Evolutionary conservation across 2,888 invertebrate species (phyloP).

Genomic region (Abrostola tripartita): DNA sequence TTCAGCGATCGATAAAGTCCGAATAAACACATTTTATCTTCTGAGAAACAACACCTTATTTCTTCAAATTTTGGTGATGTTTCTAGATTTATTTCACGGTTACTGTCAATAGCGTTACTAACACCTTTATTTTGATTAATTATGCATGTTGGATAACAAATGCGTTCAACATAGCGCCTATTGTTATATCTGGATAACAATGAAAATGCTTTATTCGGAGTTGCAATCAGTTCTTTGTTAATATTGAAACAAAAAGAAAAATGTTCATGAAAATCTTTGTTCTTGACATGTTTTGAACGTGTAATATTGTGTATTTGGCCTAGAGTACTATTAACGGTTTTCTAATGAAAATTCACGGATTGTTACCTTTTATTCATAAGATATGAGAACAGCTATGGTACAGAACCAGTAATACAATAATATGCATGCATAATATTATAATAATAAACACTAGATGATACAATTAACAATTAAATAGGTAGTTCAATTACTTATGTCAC

Average conservation of each 20-base stretch:
- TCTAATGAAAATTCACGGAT: neutral
- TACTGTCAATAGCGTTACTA: constrained; percentile 55
- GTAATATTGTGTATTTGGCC: neutral
- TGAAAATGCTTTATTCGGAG: constrained; percentile 26
- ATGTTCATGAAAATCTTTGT: constrained; percentile 14
- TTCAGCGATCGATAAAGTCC: constrained; percentile 27
- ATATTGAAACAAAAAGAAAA: constrained; percentile 30
- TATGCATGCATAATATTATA: neutral
- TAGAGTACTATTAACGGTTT: neutral
- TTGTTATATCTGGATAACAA: constrained; percentile 33
- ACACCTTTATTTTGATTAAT: constrained; percentile 28
- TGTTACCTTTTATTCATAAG: neutral
- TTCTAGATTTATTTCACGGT: constrained; percentile 48
- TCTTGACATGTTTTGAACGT: constrained; percentile 4
- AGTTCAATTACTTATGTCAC: constrained; percentile 46
- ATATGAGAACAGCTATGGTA: neutral
- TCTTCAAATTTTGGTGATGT: constrained; percentile 30
- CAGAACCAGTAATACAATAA: neutral
- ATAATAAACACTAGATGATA: constrained; percentile 22
- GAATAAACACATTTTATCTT: constrained; percentile 7
- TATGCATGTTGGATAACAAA: constrained; percentile 37
- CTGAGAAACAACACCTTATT: constrained; percentile 10
- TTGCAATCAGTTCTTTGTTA: constrained; percentile 34
- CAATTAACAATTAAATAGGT: constrained; percentile 44
- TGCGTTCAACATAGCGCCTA: constrained; percentile 15